phyloP scores from a whole-genome alignment of 53 echinoderm and acorn worm species.

The Echinometra lucunter region DNA sequence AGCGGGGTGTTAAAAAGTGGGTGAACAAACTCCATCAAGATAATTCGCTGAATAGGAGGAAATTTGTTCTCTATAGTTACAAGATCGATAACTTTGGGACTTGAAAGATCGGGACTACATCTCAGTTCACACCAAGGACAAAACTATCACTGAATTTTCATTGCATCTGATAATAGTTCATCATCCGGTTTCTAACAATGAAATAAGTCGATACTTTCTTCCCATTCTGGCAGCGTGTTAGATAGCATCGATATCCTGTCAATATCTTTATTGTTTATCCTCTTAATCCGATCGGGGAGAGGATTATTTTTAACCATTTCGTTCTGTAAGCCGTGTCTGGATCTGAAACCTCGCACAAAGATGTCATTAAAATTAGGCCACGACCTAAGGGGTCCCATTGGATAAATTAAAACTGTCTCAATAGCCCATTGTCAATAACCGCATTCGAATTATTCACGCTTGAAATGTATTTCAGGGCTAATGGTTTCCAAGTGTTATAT shows the following conservation, averaged over 20 bases:
- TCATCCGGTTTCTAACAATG: not conserved
- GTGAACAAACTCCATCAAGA: slow-evolving; percentile 13
- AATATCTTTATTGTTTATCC: not conserved
- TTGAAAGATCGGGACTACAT: not conserved
- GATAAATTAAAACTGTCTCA: not conserved
- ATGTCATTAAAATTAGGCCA: not conserved
- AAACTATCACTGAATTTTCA: not conserved
- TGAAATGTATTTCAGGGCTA: not conserved
- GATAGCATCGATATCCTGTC: not conserved
- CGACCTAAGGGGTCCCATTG: not conserved
- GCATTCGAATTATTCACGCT: not conserved
- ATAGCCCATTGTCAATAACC: not conserved
- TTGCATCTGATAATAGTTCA: not conserved
- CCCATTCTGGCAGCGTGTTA: not conserved
- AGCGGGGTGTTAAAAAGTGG: not conserved
- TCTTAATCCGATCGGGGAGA: not conserved
- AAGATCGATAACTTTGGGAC: not conserved
- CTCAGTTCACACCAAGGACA: not conserved
- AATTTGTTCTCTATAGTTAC: not conserved
- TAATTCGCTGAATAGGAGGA: not conserved
- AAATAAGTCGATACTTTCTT: not conserved
- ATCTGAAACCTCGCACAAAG: not conserved
- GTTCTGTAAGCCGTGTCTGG: not conserved
- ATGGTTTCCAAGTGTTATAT: not conserved
- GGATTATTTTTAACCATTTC: not conserved